Evolutionary conservation across 2,888 invertebrate genomes (phyloP).

Genomic region (Argyresthia goedartella): DNA sequence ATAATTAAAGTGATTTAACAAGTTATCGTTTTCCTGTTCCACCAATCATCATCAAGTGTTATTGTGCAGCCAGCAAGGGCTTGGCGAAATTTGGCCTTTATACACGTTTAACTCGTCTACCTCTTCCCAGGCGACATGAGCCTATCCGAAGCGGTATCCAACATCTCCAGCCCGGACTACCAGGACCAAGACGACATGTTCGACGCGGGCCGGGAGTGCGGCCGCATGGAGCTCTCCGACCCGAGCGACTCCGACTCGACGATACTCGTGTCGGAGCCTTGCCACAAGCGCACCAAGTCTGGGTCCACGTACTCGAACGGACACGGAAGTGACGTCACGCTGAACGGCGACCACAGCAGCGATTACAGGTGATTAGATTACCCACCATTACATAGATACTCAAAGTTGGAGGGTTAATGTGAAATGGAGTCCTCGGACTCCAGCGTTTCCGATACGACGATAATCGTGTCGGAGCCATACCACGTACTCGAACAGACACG

Average conservation of each 20-base stretch:
- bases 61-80: too few relatives aligned
- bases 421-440: too few relatives aligned
- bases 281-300: conserved; percentile 67
- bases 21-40: too few relatives aligned
- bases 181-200: conserved; percentile 90
- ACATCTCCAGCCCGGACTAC: conserved; percentile 91
- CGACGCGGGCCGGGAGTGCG: conserved; percentile 81
- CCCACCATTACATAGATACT: too few relatives aligned
- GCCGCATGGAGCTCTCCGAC: conserved; percentile 88
- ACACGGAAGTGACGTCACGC: conserved; percentile 70
- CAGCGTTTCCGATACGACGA: too few relatives aligned
- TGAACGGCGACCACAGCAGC: conserved; percentile 55
- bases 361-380: conserved; percentile 39
- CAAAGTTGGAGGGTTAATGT: too few relatives aligned
- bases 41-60: too few relatives aligned
- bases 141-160: conserved; percentile 88
- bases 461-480: too few relatives aligned
- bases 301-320: conserved; percentile 56
- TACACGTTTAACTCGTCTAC: too few relatives aligned
- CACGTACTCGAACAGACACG: too few relatives aligned
- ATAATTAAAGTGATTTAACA: too few relatives aligned
- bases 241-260: conserved; percentile 92
- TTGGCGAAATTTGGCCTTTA: too few relatives aligned
- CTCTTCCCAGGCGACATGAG: conserved; percentile 77
- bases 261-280: conserved; percentile 85